A percentile compares a stretch with the other conserved stretches of the same genome.
Conservation (phyloP, 2,888 invertebrate genomes). For the Agonopterix subpropinquella region DNA sequence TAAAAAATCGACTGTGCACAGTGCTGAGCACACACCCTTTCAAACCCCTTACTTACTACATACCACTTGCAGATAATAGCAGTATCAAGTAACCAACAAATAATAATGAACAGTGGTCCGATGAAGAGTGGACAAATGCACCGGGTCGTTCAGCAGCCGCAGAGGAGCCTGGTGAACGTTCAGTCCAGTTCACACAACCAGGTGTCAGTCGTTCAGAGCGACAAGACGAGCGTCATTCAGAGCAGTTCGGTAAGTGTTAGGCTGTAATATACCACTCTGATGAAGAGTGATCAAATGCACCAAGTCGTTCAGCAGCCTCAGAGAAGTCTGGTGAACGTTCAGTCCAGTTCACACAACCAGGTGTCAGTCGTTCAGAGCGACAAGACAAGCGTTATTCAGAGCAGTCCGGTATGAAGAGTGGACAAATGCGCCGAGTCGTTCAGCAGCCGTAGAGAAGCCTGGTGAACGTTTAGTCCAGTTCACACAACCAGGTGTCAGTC, state of each 20-base stretch:
- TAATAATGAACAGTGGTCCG: conserved; percentile 56
- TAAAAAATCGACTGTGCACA: too few species aligned
- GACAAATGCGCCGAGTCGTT: conserved; percentile 41
- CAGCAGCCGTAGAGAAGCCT: conserved; percentile 44
- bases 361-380: conserved; percentile 30
- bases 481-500: conserved; percentile 24
- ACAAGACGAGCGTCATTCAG: conserved; percentile 48
- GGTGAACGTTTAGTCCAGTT: conserved; percentile 22
- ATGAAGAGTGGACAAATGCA: conserved; percentile 44
- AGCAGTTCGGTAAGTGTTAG: conserved; percentile 31
- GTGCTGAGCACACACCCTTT: too few species aligned
- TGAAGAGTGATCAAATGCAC: conserved; percentile 44
- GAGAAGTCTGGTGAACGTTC: conserved; percentile 31
- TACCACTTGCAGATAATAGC: conserved; percentile 42
- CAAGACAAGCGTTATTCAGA: conserved; percentile 45
- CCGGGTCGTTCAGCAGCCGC: conserved; percentile 46
- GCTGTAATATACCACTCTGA: conserved; percentile 22
- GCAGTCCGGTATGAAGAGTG: conserved; percentile 27
- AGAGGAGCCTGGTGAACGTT: conserved; percentile 33
- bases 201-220: conserved; percentile 25
- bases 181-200: conserved; percentile 25
- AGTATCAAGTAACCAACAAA: conserved; percentile 60
- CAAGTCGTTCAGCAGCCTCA: conserved; percentile 49
- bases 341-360: conserved; percentile 24
- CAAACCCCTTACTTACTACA: too few species aligned